Evolutionary conservation across 2,113 vertebrate genomes (phyloP).

Genomic region (Lepus americanus): DNA sequence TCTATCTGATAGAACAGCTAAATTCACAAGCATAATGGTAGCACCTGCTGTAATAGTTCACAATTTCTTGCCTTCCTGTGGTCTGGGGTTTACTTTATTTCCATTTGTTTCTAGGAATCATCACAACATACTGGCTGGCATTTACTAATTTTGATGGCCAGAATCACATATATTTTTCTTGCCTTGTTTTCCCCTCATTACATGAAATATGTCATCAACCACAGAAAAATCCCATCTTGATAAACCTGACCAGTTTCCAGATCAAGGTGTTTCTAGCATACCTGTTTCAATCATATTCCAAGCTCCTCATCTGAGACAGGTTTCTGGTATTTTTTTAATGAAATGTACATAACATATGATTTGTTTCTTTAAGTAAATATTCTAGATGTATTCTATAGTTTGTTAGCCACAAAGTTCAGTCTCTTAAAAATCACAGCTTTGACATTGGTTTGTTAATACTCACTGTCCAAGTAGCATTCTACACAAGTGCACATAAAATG

Average conservation of each 20-base stretch:
- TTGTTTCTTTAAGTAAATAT: slow-evolving; percentile 34
- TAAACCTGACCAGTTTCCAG: background rate
- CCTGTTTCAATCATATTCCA: background rate
- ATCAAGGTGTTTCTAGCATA: background rate
- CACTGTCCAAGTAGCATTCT: background rate
- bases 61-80: background rate
- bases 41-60: background rate
- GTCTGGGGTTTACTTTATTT: slow-evolving; percentile 10
- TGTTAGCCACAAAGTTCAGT: background rate
- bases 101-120: background rate
- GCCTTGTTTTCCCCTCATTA: background rate
- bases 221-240: background rate
- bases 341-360: background rate
- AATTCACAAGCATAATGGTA: background rate
- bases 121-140: background rate
- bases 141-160: background rate
- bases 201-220: background rate
- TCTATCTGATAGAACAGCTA: background rate
- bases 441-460: background rate
- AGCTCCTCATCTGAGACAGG: background rate
- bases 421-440: slow-evolving; percentile 13
- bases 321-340: background rate
- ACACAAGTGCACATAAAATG: background rate
- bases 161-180: background rate
- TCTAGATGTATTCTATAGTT: background rate